Percentiles rank a stretch among this genome's conserved stretches.
Evolutionary conservation across 2,888 invertebrate genomes (phyloP).

Genomic region (Erpobdella octoculata): DNA sequence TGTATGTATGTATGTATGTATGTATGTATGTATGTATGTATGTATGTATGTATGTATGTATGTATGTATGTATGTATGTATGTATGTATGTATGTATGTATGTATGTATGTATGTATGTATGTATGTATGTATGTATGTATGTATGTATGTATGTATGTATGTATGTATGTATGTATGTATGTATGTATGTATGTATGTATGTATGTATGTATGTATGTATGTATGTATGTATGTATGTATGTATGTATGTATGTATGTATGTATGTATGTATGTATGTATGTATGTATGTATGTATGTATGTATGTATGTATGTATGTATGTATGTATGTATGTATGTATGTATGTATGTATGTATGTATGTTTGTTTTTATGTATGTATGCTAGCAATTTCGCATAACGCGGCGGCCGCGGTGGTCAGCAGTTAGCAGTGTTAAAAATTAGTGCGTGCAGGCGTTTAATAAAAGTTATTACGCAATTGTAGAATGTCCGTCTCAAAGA

Average conservation of each 20-base stretch:
- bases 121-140: neutral
- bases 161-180: neutral
- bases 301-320: conserved; percentile 1
- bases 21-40: too few relatives aligned
- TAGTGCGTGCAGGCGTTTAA: too few relatives aligned
- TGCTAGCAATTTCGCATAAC: too few relatives aligned
- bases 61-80: neutral
- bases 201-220: neutral
- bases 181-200: neutral
- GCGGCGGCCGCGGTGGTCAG: too few relatives aligned
- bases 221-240: neutral
- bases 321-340: neutral
- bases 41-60: neutral
- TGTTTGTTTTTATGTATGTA: too few relatives aligned
- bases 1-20: too few relatives aligned
- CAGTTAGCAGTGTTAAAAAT: too few relatives aligned
- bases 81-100: neutral
- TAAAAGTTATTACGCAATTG: too few relatives aligned
- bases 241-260: neutral
- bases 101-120: neutral
- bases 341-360: too few relatives aligned
- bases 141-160: neutral
- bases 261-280: neutral
- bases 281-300: neutral
- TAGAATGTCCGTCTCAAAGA: too few relatives aligned